These are phyloP conservation scores for Trachythela sp. DNA, from an alignment of 64 coral and sea anemone genomes.

Conservation along the genomic window DNA sequence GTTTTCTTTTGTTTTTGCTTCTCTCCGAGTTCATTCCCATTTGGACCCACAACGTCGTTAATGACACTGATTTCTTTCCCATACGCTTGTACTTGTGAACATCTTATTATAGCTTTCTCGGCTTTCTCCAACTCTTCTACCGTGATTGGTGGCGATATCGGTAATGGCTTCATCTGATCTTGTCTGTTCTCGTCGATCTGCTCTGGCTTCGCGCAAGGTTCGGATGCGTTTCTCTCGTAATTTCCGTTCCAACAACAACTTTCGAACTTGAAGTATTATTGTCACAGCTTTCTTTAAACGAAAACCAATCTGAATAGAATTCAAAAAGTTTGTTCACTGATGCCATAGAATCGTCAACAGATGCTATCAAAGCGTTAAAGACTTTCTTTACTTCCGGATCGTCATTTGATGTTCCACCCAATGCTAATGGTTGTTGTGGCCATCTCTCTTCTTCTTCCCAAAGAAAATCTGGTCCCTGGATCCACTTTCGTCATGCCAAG, in stretches of 20 bases:
- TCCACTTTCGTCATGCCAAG: background rate
- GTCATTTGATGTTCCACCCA: background rate
- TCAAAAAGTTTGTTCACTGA: background rate
- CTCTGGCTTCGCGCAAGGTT: background rate
- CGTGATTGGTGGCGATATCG: background rate
- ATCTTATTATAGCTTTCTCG: background rate
- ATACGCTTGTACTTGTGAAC: background rate
- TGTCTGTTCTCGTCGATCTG: background rate
- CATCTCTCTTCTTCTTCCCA: background rate
- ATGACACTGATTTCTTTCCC: background rate
- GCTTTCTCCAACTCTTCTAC: background rate
- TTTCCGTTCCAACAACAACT: background rate
- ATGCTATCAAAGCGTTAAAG: background rate
- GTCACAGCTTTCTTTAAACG: background rate
- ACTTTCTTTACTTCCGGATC: constrained; percentile 2
- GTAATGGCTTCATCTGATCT: background rate
- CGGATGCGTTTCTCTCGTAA: background rate
- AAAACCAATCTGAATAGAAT: background rate
- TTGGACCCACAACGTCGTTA: background rate
- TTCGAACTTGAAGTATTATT: background rate
- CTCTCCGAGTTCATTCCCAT: background rate
- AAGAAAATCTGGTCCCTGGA: constrained; percentile 11
- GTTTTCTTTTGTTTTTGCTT: background rate
- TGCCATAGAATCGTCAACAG: background rate
- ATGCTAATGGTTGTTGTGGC: background rate